Base-by-base conservation (phyloP, 2,113 vertebrate species). In the Saguinus imperator region DNA sequence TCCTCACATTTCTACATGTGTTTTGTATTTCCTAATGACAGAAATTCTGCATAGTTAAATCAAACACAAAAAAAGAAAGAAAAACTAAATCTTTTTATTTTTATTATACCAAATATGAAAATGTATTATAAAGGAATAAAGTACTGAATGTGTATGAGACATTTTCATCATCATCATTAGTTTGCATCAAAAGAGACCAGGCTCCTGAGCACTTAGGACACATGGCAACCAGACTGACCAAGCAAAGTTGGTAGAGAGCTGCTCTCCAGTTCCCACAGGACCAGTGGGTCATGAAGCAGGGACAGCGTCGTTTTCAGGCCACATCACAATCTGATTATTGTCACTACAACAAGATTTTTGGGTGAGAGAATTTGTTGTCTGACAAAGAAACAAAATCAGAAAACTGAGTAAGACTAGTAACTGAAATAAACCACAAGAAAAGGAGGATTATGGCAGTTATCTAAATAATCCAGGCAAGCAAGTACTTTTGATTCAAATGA, bases 401-500 rank as follows among this genome's bases (percentile, higher is more conserved):
- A 87, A 84, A 57, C 70, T 8, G 23, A 82, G 9, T n/a, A 84
- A 73, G 9, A 92, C 37, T 45, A 50, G 9, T 58, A 73, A 91
- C 29, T 85, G 29, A 84, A 92, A 92, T 70, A 55, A 75, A 52
- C 21, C 48, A 58, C 16, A 55, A 66, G 5, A 66, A 85, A 84
- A 58, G 37, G 45, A 93, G 23, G 58, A 75, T 20, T 48, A 61
- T 68, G 37, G 10, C 18, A 91, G 80, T 80, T 90, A 87, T 25
- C 21, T 64, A 73, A 94, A 68, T 40, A 96, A 92, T 79, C 6
- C 50, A 87, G 43, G 35, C 8, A 52, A 90, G 18, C 48, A 88
- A 91, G 64, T 83, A 91, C 76, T 80, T 95, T 55, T 75, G 8
- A 12, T 52, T 76, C 50, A 84, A 82, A 89, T 76, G 76, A 40